Base-by-base conservation (phyloP, 2,888 invertebrate species). In the Metallyticus violacea region DNA sequence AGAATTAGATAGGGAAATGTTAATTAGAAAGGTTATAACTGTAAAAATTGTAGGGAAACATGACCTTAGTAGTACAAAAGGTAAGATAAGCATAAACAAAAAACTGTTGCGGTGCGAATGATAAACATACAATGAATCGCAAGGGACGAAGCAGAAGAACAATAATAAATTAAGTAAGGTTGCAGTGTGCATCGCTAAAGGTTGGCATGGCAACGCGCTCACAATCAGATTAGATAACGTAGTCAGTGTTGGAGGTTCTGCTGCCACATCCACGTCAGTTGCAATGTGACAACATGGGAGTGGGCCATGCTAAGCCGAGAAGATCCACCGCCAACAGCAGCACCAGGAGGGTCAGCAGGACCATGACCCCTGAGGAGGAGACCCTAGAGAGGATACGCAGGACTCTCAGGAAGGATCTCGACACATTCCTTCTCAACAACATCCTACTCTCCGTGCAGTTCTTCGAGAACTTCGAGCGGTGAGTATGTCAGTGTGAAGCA, bases 401-500 rank as follows among this genome's bases (percentile, higher is more conserved):
- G 89, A 94, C 95, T 90, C 92, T 96, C 25, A 91, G 93, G 80
- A 92, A 93, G 6, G 94, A 95, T 89, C 93, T 95, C 6, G 94
- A 96, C 89, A 93, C 93, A 4, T 97, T 97, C 91, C 92, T 97
- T 9, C 91, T 97, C 15, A 97, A 97, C 90, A 96, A 97, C 90
- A 93, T 96, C 86, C 92, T 96, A 86, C 93, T 97, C 91, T 94
- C 95, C 22, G 93, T 96, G 27, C 96, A 97, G 91, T 97, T 97
- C 92, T 96, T 96, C 90, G 94, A 95, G 89, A 95, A 97, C 91
- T 97, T 94, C 90, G 95, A 96, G 91, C 93, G 94, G 97, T 97
- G 91, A 93, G 94, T 30, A 26, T 77, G 2, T n/a, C n/a, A n/a
- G n/a, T n/a, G n/a, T n/a, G n/a, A n/a, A 0, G 15, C 40, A 62